phyloP scores from a whole-genome alignment of 2,888 invertebrate species.

The Hanleya hanleyi region DNA sequence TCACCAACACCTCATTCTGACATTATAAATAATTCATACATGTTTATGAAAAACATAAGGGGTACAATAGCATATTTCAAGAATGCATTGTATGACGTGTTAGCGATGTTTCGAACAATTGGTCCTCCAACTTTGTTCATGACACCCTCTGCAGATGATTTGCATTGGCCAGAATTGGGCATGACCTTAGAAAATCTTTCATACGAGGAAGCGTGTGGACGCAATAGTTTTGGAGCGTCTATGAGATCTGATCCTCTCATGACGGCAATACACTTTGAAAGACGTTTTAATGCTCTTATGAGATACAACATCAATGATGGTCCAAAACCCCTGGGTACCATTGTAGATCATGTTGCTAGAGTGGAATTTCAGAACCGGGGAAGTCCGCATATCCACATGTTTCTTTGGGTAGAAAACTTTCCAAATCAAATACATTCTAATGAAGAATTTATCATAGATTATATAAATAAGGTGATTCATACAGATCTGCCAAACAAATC shows the following conservation, averaged over 20 bases:
- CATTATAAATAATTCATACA: constrained; percentile 9
- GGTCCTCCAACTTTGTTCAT: constrained; percentile 18
- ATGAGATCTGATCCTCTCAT: neutral
- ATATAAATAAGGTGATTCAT: too few species aligned
- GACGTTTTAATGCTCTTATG: neutral
- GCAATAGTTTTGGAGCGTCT: neutral
- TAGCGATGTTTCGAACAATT: constrained; percentile 12
- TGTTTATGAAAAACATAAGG: constrained; percentile 25
- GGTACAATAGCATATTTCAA: constrained; percentile 16
- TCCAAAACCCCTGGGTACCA: neutral
- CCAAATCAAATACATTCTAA: too few species aligned
- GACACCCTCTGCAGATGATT: constrained; percentile 20
- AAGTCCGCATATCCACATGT: neutral
- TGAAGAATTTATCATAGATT: too few species aligned
- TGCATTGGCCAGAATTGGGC: constrained; percentile 19
- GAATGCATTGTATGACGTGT: constrained; percentile 16
- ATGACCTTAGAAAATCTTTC: neutral
- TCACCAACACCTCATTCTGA: neutral
- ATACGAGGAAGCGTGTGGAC: neutral
- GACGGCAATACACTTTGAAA: neutral
- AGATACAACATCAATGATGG: neutral
- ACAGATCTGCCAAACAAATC: too few species aligned
- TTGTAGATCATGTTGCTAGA: neutral
- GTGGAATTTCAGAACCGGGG: neutral
- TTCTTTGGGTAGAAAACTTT: too few species aligned